Evolutionary conservation across 2,888 invertebrate species (phyloP).

Genomic region (Acanthococcus lagerstroemiae): DNA sequence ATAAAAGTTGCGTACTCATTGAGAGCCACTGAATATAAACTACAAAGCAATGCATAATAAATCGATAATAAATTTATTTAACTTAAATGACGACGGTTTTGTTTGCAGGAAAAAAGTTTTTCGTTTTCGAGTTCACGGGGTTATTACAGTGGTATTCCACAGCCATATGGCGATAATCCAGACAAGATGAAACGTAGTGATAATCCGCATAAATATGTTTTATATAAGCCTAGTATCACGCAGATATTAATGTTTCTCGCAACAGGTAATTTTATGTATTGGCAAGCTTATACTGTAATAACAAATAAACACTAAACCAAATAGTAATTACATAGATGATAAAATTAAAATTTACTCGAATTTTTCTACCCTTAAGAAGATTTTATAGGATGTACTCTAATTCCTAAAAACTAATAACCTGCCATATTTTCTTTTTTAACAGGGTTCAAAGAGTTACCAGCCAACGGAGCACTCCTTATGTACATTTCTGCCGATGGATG

Average conservation of each 20-base stretch:
- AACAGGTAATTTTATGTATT: constrained; percentile 45
- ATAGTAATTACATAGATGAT: too few relatives aligned
- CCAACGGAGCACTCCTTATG: constrained; percentile 78
- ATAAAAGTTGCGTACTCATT: too few relatives aligned
- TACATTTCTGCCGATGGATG: constrained; percentile 91
- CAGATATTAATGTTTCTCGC: constrained; percentile 88
- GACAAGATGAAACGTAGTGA: constrained; percentile 62
- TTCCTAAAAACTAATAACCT: too few relatives aligned
- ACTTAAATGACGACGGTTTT: too few relatives aligned
- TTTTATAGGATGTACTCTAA: too few relatives aligned
- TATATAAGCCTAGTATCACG: constrained; percentile 89
- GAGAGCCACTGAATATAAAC: too few relatives aligned
- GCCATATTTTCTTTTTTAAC: too few relatives aligned
- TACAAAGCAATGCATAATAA: not conserved
- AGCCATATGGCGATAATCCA: constrained; percentile 57
- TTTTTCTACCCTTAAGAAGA: too few relatives aligned
- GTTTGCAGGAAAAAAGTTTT: constrained; percentile 40
- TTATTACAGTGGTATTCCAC: constrained; percentile 33
- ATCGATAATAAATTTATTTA: constrained; percentile 1
- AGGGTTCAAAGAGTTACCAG: constrained; percentile 85
- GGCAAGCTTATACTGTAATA: too few relatives aligned
- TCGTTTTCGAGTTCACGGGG: constrained; percentile 39
- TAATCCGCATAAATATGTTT: constrained; percentile 92
- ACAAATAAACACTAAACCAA: too few relatives aligned
- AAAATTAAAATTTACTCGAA: too few relatives aligned